Conservation (phyloP, 2,797 vertebrate species). For the Rhinichthys osculus region DNA sequence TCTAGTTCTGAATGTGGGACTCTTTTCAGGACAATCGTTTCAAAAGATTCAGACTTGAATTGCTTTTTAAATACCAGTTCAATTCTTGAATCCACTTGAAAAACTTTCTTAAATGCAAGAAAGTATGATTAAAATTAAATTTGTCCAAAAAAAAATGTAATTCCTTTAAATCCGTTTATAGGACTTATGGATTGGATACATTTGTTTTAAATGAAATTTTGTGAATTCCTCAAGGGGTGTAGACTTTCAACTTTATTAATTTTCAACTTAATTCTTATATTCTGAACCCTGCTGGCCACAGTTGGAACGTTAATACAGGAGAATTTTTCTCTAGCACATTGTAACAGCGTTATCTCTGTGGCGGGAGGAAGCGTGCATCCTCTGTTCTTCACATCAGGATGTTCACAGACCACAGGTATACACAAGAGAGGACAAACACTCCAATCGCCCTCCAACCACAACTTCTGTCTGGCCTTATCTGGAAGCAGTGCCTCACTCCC, state of each 20-base stretch:
- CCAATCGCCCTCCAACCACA: constrained; percentile 41
- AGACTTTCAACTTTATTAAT: not conserved
- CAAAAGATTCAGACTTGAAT: not conserved
- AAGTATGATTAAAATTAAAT: not conserved
- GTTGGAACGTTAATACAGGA: constrained; percentile 4
- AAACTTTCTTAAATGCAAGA: not conserved
- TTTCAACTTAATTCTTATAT: not conserved
- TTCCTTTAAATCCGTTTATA: not conserved
- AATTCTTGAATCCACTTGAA: not conserved
- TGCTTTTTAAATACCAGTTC: not conserved
- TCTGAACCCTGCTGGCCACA: not conserved
- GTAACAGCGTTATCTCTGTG: constrained; percentile 11
- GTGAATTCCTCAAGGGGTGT: not conserved
- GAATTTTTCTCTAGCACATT: not conserved
- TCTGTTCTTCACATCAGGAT: constrained; percentile 31
- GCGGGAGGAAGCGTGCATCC: constrained; percentile 21
- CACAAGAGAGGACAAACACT: constrained; percentile 33
- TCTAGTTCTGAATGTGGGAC: not conserved
- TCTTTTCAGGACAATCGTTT: not conserved
- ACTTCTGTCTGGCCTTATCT: constrained; percentile 42
- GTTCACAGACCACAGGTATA: constrained; percentile 21
- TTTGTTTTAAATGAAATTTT: not conserved
- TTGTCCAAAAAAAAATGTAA: not conserved
- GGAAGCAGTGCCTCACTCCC: constrained; percentile 13
- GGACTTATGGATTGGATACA: not conserved